phyloP scores from a whole-genome alignment of 2,888 invertebrate genomes.

The Drosophila demipolita region DNA sequence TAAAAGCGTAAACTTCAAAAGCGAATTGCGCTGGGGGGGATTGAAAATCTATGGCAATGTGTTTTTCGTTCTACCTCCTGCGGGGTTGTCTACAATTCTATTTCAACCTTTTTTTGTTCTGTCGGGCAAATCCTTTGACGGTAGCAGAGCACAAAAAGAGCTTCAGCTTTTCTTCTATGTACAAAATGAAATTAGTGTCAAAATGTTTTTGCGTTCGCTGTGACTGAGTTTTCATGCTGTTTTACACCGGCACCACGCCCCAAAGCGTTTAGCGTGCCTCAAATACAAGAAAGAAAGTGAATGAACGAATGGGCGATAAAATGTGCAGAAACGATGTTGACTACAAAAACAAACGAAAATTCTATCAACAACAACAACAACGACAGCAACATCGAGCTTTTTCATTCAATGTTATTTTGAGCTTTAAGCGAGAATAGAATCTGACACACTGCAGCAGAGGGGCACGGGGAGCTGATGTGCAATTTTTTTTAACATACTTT shows the following conservation, averaged over 20 bases:
- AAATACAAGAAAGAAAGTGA: constrained; percentile 52
- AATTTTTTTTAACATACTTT: constrained; percentile 63
- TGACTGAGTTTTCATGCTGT: constrained; percentile 78
- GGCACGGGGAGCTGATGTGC: constrained; percentile 45
- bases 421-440: constrained; percentile 67
- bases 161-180: constrained; percentile 70
- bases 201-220: constrained; percentile 77
- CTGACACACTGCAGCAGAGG: constrained; percentile 51
- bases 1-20: constrained; percentile 60
- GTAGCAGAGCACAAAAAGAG: constrained; percentile 47
- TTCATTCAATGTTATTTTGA: constrained; percentile 73
- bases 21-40: constrained; percentile 51
- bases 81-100: constrained; percentile 66
- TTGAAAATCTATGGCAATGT: constrained; percentile 66
- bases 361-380: constrained; percentile 35
- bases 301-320: constrained; percentile 71
- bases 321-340: constrained; percentile 63
- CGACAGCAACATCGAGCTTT: constrained; percentile 51
- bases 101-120: constrained; percentile 66
- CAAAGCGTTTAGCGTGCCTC: constrained; percentile 73
- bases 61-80: constrained; percentile 61
- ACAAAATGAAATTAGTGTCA: constrained; percentile 80
- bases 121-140: constrained; percentile 73
- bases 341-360: constrained; percentile 34
- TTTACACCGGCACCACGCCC: constrained; percentile 77